Evolutionary conservation across 2,113 vertebrate species (phyloP).

Genomic region (Corythaeola cristata): DNA sequence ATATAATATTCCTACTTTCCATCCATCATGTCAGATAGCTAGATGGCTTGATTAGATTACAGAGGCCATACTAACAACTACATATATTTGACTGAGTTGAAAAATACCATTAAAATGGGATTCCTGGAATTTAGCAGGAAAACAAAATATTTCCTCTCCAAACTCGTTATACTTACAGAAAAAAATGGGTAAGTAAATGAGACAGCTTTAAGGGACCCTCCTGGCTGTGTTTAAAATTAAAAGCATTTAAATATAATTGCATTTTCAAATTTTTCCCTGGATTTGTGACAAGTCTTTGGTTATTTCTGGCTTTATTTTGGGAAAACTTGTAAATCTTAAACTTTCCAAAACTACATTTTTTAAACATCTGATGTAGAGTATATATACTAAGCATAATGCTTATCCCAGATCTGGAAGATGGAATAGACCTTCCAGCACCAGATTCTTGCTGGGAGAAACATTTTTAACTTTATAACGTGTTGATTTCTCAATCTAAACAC

Average conservation of each 20-base stretch:
- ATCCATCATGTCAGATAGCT: slow-evolving; percentile 61
- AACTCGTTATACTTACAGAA: slow-evolving; percentile 7
- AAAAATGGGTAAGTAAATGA: background rate
- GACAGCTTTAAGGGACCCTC: background rate
- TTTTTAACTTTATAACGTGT: background rate
- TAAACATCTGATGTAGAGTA: background rate
- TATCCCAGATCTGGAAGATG: background rate
- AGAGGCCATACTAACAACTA: background rate
- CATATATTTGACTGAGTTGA: background rate
- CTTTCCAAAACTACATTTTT: background rate
- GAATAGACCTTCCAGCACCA: background rate
- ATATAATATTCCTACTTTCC: slow-evolving; percentile 43
- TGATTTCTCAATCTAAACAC: background rate
- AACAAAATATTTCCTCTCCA: slow-evolving; percentile 55
- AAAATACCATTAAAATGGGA: slow-evolving; percentile 23
- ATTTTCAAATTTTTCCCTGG: background rate
- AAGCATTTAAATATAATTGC: background rate
- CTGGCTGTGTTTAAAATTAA: background rate
- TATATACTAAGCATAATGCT: background rate
- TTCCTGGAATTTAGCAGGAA: slow-evolving; percentile 32
- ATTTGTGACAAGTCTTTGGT: background rate
- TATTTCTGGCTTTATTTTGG: background rate
- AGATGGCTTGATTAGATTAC: slow-evolving; percentile 51
- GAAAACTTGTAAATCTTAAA: background rate
- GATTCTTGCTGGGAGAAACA: background rate